Evolutionary conservation across 2,888 invertebrate species (phyloP).

Genomic region (Hypena proboscidalis): DNA sequence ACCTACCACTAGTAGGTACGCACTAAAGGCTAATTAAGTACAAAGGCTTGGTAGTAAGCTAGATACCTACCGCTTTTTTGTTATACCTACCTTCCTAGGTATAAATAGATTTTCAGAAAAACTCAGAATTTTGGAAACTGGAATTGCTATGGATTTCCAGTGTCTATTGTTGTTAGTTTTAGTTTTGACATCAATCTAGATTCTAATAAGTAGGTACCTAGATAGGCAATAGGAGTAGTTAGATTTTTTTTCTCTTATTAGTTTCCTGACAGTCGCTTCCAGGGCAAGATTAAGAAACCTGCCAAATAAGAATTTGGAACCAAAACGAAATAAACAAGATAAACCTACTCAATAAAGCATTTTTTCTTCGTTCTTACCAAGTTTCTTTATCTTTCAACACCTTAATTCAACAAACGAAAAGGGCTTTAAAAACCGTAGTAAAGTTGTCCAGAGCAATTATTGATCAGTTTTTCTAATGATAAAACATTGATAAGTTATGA

Average conservation of each 20-base stretch:
- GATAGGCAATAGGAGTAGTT: neutral
- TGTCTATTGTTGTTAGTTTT: neutral
- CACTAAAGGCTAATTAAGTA: no score
- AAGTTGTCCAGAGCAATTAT: slow-evolving; percentile 45
- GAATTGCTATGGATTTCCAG: slow-evolving; percentile 11
- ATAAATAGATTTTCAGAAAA: slow-evolving; percentile 2
- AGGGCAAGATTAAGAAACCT: no score
- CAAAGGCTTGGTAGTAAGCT: slow-evolving; percentile 16
- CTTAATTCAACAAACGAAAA: no score
- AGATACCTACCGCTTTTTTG: no score
- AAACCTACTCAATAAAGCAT: no score
- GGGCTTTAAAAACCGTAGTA: no score
- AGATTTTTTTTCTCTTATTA: slow-evolving; percentile 1
- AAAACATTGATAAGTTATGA: slow-evolving; percentile 69
- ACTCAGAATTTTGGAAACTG: slow-evolving; percentile 2
- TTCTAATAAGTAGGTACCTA: slow-evolving; percentile 24
- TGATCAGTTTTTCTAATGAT: slow-evolving; percentile 54
- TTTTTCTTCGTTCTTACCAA: no score
- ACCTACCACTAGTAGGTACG: no score
- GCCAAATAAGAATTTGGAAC: no score
- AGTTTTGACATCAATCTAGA: slow-evolving; percentile 16
- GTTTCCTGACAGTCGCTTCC: no score
- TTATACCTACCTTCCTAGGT: slow-evolving; percentile 1
- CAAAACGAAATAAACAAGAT: no score
- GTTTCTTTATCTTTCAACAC: no score